A percentile compares a stretch with the other conserved stretches of the same genome.
phyloP scores from a whole-genome alignment of 2,797 vertebrate species.

The Oreonectes daqikongensis region DNA sequence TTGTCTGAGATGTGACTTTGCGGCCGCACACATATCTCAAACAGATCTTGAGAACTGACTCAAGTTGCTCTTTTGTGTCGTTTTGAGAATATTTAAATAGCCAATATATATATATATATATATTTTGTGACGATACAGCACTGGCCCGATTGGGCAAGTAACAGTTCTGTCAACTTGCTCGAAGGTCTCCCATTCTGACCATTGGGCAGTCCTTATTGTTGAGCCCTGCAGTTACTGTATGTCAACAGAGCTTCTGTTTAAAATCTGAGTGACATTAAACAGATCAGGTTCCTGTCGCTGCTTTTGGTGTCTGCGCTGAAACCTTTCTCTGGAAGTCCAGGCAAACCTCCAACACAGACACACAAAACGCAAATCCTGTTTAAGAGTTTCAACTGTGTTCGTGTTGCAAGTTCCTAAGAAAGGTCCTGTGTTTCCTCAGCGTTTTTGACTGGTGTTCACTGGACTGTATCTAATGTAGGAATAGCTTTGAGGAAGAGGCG shows the following conservation, averaged over 20 bases:
- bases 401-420: conserved; percentile 14
- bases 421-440: conserved; percentile 12
- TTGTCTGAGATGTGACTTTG: too few relatives aligned
- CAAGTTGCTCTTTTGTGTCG: too few relatives aligned
- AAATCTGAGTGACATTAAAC: neutral
- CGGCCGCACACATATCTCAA: too few relatives aligned
- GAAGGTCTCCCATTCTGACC: too few relatives aligned
- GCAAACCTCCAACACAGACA: neutral
- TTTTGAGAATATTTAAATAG: too few relatives aligned
- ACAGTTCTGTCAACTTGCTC: too few relatives aligned
- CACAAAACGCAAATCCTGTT: neutral
- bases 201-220: too few relatives aligned
- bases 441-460: conserved; percentile 3
- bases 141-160: too few relatives aligned
- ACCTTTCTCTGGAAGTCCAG: neutral
- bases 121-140: too few relatives aligned
- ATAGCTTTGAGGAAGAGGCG: neutral
- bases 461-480: conserved; percentile 24
- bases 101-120: too few relatives aligned
- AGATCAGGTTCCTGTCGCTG: neutral
- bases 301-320: neutral
- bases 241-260: neutral
- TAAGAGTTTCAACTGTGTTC: conserved; percentile 14
- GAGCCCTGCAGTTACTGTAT: too few relatives aligned
- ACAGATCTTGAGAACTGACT: too few relatives aligned